These are phyloP conservation scores for Pipra filicauda DNA, from an alignment of 2,113 vertebrate genomes.

Conservation along the genomic window DNA sequence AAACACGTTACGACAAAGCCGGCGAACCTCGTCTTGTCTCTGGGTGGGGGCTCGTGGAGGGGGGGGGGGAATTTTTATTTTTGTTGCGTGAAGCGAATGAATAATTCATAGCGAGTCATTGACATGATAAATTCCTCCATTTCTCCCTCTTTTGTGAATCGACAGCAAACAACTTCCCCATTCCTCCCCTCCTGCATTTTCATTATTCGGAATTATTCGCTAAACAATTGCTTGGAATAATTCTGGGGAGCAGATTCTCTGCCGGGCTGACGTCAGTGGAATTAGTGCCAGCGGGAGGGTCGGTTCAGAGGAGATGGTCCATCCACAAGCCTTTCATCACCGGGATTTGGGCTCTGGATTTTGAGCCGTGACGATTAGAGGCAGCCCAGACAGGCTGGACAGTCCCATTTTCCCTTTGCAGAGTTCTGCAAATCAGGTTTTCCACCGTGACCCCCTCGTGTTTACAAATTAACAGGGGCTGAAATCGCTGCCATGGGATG, in stretches of 20 bases:
- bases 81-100: not conserved
- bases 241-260: constrained; percentile 7
- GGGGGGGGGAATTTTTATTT: not conserved
- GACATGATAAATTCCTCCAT: constrained; percentile 51
- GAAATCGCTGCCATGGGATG: not conserved
- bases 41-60: not conserved
- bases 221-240: constrained; percentile 44
- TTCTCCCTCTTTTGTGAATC: constrained; percentile 32
- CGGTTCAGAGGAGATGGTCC: not conserved
- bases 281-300: not conserved
- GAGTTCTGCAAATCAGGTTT: not conserved
- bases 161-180: constrained; percentile 30
- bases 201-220: constrained; percentile 51
- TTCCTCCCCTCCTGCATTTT: constrained; percentile 37
- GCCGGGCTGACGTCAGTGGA: not conserved
- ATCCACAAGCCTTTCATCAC: not conserved
- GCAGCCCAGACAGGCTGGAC: not conserved
- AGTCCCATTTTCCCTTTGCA: not conserved
- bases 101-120: constrained; percentile 50
- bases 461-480: not conserved
- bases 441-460: accelerated
- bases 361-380: not conserved
- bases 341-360: not conserved
- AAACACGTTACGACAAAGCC: not conserved
- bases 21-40: not conserved